A percentile compares a stretch with the other conserved stretches of the same genome.
phyloP scores from a whole-genome alignment of 2,797 vertebrate species.

The Crypturellus tataupa region DNA sequence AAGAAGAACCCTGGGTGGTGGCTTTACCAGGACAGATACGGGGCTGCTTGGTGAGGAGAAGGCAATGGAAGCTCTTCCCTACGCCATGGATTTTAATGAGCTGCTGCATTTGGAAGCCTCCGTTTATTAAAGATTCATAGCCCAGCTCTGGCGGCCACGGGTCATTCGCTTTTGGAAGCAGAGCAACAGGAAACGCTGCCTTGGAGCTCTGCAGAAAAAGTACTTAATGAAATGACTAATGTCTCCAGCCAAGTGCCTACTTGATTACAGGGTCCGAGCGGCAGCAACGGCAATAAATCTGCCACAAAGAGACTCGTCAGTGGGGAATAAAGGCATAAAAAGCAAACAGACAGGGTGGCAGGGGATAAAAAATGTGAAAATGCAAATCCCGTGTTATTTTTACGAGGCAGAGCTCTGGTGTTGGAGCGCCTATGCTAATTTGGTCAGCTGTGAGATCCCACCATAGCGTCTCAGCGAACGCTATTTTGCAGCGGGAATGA shows the following conservation, averaged over 20 bases:
- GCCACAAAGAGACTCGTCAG: slow-evolving; percentile 58
- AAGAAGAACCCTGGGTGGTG: background rate
- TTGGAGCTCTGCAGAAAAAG: slow-evolving; percentile 43
- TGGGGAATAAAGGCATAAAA: slow-evolving; percentile 56
- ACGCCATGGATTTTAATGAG: slow-evolving; percentile 56
- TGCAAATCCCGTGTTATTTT: slow-evolving; percentile 73
- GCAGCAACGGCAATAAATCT: slow-evolving; percentile 56
- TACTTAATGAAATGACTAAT: slow-evolving; percentile 64
- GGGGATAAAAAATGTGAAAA: slow-evolving; percentile 69
- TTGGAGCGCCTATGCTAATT: slow-evolving; percentile 56
- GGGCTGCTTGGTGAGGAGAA: slow-evolving; percentile 23
- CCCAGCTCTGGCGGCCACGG: slow-evolving; percentile 45
- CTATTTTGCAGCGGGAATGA: slow-evolving; percentile 29
- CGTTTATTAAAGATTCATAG: slow-evolving; percentile 74
- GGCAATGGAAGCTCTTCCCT: slow-evolving; percentile 1
- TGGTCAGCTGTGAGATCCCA: slow-evolving; percentile 64
- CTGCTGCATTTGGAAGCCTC: slow-evolving; percentile 50
- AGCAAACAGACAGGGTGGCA: slow-evolving; percentile 50
- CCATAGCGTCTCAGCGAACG: slow-evolving; percentile 1
- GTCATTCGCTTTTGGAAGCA: slow-evolving; percentile 67
- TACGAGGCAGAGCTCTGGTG: slow-evolving; percentile 57
- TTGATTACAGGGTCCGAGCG: slow-evolving; percentile 59
- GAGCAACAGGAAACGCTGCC: slow-evolving; percentile 50
- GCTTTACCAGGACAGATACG: slow-evolving; percentile 27
- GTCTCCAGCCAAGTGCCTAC: slow-evolving; percentile 57